phyloP scores from a whole-genome alignment of 2,113 vertebrate species.

The Ascaphus truei region DNA sequence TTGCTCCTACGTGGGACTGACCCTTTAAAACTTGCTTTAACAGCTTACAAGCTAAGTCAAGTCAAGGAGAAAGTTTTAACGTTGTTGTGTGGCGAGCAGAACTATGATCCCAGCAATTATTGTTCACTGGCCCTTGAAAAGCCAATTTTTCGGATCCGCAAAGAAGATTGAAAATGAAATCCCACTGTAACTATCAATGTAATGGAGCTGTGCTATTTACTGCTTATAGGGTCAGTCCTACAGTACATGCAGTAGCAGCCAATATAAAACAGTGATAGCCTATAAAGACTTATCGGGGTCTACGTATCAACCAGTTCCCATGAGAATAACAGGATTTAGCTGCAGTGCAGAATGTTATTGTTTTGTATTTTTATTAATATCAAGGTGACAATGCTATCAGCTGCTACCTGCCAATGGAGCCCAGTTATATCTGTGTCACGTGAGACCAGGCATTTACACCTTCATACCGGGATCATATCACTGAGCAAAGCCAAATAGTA shows the following conservation, averaged over 20 bases:
- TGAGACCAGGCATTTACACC: no score
- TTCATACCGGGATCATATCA: no score
- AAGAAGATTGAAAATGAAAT: constrained; percentile 18
- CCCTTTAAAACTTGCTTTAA: neutral
- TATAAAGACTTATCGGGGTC: neutral
- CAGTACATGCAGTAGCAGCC: no score
- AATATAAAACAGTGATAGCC: neutral
- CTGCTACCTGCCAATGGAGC: no score
- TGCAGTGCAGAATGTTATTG: no score
- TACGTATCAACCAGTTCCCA: neutral
- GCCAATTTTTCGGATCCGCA: neutral
- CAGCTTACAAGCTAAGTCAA: neutral
- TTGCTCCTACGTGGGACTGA: neutral
- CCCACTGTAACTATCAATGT: neutral
- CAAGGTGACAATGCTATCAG: no score
- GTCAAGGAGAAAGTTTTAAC: constrained; percentile 9
- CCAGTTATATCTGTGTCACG: no score
- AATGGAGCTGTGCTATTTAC: neutral
- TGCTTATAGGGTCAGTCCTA: neutral
- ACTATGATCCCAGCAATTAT: neutral
- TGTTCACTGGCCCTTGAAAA: constrained; percentile 14
- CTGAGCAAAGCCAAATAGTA: no score
- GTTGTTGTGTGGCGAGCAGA: neutral
- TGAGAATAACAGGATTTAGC: no score
- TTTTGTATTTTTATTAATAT: no score